phyloP scores from a whole-genome alignment of 2,797 vertebrate species.

The Graptemys geographica region DNA sequence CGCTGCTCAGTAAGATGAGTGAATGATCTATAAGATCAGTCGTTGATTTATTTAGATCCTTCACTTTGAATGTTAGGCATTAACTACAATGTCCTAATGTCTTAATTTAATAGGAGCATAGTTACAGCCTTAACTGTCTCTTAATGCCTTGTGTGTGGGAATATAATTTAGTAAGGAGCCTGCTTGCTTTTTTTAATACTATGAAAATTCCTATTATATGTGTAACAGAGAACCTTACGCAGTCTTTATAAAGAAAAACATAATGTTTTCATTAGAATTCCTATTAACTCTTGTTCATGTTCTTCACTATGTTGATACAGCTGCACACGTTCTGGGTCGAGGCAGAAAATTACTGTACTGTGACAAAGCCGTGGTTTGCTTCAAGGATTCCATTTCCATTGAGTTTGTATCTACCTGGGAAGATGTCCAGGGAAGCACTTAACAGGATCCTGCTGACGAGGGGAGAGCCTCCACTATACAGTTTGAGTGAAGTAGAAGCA shows the following conservation, averaged over 20 bases:
- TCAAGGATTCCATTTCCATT: constrained; percentile 94
- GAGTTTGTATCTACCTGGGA: constrained; percentile 90
- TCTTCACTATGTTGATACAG: constrained; percentile 77
- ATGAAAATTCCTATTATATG: background rate
- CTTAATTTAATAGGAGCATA: background rate
- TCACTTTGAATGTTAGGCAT: background rate
- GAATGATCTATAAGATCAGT: background rate
- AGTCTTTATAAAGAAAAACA: background rate
- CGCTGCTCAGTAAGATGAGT: background rate
- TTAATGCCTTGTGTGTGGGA: background rate
- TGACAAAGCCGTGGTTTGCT: constrained; percentile 97
- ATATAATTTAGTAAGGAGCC: background rate
- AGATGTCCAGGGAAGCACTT: constrained; percentile 87
- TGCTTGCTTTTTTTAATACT: background rate
- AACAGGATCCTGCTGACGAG: constrained; percentile 93
- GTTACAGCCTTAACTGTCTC: background rate
- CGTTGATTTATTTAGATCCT: background rate
- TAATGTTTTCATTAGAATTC: background rate
- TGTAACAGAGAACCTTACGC: background rate
- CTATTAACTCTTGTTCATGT: background rate
- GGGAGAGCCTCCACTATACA: constrained; percentile 89
- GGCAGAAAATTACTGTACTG: constrained; percentile 92
- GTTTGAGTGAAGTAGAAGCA: constrained; percentile 92
- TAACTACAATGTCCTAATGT: background rate
- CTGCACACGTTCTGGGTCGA: constrained; percentile 99